Evolutionary conservation across 2,888 invertebrate genomes (phyloP), one percentile per base, ranked within the genome.

Genomic region (Drosophila subsilvestris): DNA sequence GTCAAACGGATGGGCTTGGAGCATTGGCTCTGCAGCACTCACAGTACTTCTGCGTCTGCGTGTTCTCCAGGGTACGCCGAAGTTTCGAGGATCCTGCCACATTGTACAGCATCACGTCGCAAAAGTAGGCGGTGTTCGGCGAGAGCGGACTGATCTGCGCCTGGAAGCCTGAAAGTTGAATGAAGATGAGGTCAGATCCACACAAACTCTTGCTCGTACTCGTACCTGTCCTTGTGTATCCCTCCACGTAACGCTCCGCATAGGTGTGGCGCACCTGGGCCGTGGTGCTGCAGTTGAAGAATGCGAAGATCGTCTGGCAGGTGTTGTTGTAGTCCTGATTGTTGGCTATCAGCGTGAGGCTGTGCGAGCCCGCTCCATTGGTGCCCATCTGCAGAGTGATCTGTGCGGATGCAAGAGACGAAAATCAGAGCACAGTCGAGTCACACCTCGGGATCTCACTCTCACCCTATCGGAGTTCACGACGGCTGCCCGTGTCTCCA

Each of bases 291-390:
- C 92, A 92, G 3, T 72, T 74, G 57, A 92, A 91, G 45, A 79
- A 73, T 0, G 91, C 91, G 65, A 86, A 91, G 25, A 91, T 84
- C 0, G 89, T 89, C 51, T 86, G 80, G 51, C 92, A 92, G 43
- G 88, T 89, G 55, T 92, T 92, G 29, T 79, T 84, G 8, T 76
- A 73, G 55, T 91, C 90, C 14, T 67, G 60, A 27, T 88, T 89
- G 10, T 76, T 76, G 1, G 90, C 91, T 63, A 83, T 89, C 5
- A 92, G 62, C 44, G 88, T 86, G 18, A 91, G 53, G 12, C 86
- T 89, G 29, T 90, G 78, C 1, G 90, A 83, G 8, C 63, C 67
- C 0, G 71, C 58, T 1, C 70, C 67, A 2, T 66, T 53, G 29
- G 57, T 59, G 8, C 51, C 67, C 17, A 51, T 2, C 18, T 86